Base-by-base conservation (phyloP, 1,140 invertebrate genomes). In the Triops longicaudatus region DNA sequence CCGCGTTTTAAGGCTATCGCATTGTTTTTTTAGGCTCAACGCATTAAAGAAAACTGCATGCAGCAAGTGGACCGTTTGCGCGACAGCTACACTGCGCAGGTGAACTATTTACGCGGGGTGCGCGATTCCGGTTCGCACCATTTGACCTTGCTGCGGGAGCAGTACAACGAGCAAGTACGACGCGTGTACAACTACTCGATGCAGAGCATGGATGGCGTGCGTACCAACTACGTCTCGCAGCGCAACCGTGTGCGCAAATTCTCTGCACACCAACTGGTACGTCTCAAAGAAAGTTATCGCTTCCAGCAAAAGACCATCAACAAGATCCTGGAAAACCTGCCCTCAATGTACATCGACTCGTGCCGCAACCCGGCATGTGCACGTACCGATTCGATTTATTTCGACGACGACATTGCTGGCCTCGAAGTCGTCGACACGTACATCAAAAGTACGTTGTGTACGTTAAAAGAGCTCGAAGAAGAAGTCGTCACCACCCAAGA, bases 161-260 rank as follows among this genome's bases (percentile, higher is more conserved):
- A 97, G 82, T 98, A 97, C 85, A 92, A 92, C 80, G 93, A 95
- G 83, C 93, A 95, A 89, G 93, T 93, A 87, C 83, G 83, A 83
- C 88, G 90, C 80, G 93, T 95, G n/a, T 88, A 92, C 73, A 93
- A 95, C 81, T 96, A 96, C 83, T 95, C 93, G 10, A 92, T 91
- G 4, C 88, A 89, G 78, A 95, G 97, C 84, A 86, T 98, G 79
- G 93, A 95, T 82, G 93, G 93, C 90, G 92, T 98, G 74, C 88
- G 95, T 74, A 95, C 97, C 82, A 96, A 96, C 83, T 98, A 98
- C 84, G 91, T 97, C 81, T 94, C 95, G 87, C 96, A 98, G 85
- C 88, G 95, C 17, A 93, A 96, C 82, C 91, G 95, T 81, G 95
- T 98, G 76, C 87, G 95, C 17, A 97, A 98, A 83, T 98, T 97